Conservation (phyloP, 2,888 invertebrate genomes). For the Unio delphinus region DNA sequence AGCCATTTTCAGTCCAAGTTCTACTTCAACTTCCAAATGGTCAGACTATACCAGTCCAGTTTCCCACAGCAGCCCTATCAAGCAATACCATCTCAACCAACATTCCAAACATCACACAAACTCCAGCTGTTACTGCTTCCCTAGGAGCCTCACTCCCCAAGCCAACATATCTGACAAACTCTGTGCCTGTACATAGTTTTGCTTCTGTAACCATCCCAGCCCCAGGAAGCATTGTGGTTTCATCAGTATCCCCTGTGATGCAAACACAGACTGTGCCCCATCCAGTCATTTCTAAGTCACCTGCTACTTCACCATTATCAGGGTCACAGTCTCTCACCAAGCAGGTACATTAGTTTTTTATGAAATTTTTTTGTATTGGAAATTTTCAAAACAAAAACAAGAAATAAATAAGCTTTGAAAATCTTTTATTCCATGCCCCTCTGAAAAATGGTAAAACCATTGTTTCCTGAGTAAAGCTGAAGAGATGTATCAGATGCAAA, state of each 20-base stretch:
- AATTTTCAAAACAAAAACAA: not conserved
- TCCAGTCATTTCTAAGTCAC: not conserved
- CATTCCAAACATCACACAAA: constrained; percentile 1
- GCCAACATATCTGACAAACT: too few relatives aligned
- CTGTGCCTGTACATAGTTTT: too few relatives aligned
- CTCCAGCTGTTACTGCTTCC: too few relatives aligned
- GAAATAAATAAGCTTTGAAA: not conserved
- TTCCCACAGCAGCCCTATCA: constrained; percentile 36
- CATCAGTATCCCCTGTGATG: too few relatives aligned
- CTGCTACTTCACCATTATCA: not conserved
- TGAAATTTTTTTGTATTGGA: not conserved
- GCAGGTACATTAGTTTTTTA: constrained; percentile 24
- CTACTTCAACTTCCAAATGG: constrained; percentile 75
- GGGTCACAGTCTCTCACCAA: constrained; percentile 37
- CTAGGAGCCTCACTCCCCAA: too few relatives aligned
- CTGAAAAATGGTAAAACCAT: too few relatives aligned
- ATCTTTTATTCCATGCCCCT: too few relatives aligned
- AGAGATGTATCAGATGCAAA: too few relatives aligned
- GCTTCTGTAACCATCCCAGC: too few relatives aligned
- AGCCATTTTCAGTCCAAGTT: constrained; percentile 70
- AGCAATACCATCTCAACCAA: not conserved
- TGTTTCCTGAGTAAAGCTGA: too few relatives aligned
- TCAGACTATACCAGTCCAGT: constrained; percentile 69
- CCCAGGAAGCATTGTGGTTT: too few relatives aligned
- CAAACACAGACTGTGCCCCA: constrained; percentile 8